Conservation (phyloP, 1,140 invertebrate genomes). For the Caenorhabditis latens region DNA sequence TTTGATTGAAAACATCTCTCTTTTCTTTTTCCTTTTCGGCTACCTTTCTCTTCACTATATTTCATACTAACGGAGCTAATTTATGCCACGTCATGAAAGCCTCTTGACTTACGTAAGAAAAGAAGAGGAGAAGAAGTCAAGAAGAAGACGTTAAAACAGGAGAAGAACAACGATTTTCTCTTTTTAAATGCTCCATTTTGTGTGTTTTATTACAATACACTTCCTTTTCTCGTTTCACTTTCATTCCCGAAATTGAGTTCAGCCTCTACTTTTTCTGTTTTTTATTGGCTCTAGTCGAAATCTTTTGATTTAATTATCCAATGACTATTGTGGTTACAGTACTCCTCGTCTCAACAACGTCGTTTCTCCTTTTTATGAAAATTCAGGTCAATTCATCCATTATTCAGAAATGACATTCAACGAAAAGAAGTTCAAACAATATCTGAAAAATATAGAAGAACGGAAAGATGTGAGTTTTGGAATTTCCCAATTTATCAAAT, state of each 20-base stretch:
- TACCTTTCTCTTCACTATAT: neutral
- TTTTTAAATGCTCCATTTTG: neutral
- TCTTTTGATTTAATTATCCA: neutral
- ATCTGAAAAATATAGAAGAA: neutral
- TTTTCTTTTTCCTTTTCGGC: neutral
- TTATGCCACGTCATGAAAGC: neutral
- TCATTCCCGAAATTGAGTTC: too few species aligned
- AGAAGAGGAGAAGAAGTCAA: neutral
- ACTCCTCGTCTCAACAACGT: too few species aligned
- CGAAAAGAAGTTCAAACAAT: neutral
- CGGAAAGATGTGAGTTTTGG: neutral
- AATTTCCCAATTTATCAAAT: too few species aligned
- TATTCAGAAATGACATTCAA: neutral
- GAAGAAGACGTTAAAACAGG: neutral
- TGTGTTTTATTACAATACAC: slow-evolving; percentile 21
- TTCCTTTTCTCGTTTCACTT: neutral
- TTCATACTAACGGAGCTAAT: neutral
- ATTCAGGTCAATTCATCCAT: too few species aligned
- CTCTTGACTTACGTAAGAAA: neutral
- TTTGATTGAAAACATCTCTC: neutral
- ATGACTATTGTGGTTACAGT: too few species aligned
- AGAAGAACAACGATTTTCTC: neutral
- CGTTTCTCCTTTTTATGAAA: too few species aligned
- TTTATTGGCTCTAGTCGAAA: too few species aligned
- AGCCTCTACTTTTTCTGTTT: neutral